A percentile compares a stretch with the other conserved stretches of the same genome.
Evolutionary conservation across 1,140 invertebrate genomes (phyloP).

Genomic region (Fopius arisanus): DNA sequence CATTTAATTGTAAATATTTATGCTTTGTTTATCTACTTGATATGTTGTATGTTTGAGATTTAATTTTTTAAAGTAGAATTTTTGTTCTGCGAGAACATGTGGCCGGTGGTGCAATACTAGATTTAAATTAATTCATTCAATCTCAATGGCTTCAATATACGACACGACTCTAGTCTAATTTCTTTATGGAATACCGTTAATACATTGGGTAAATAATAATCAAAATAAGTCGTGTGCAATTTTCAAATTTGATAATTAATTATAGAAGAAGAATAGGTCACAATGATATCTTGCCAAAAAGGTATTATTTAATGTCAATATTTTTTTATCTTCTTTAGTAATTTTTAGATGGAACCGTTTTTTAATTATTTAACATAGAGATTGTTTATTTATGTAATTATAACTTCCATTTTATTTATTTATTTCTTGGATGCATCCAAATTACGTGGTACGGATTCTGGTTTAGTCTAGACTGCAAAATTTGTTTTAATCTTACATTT

Average conservation of each 20-base stretch:
- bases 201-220: background rate
- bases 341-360: background rate
- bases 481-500: background rate
- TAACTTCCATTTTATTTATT: background rate
- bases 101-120: slow-evolving; percentile 54
- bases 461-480: too few relatives aligned
- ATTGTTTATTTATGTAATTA: background rate
- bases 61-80: too few relatives aligned
- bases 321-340: slow-evolving; percentile 29
- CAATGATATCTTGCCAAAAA: slow-evolving; percentile 48
- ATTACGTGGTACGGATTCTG: background rate
- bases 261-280: background rate
- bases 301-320: slow-evolving; percentile 43
- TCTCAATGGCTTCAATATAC: background rate
- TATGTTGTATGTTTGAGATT: too few relatives aligned
- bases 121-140: slow-evolving; percentile 1
- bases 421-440: background rate
- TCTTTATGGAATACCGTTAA: background rate
- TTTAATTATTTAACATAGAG: background rate
- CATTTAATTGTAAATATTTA: slow-evolving; percentile 12
- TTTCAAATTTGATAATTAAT: slow-evolving; percentile 10
- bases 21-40: background rate
- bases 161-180: slow-evolving; percentile 19
- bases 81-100: background rate
- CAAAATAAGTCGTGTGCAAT: background rate